phyloP scores from a whole-genome alignment of 1,140 invertebrate species.

The Drosophila seguyi region DNA sequence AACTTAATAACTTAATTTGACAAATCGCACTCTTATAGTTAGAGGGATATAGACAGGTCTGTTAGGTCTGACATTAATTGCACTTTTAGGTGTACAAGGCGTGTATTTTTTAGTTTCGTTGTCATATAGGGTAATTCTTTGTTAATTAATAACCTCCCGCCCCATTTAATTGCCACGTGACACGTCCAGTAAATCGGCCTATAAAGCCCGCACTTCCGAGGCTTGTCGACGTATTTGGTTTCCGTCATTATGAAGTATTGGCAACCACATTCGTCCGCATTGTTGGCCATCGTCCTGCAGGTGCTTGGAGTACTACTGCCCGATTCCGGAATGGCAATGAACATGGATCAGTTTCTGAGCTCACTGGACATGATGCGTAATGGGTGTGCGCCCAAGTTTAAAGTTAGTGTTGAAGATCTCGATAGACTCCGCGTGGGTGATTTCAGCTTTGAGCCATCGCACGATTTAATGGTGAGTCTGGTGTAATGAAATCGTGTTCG shows the following conservation, averaged over 20 bases:
- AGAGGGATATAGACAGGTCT: slow-evolving; percentile 24
- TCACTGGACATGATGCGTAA: slow-evolving; percentile 80
- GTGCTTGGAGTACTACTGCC: slow-evolving; percentile 4
- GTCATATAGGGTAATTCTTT: not conserved
- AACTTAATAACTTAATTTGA: slow-evolving; percentile 59
- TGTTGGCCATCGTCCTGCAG: slow-evolving; percentile 32
- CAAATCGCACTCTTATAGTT: slow-evolving; percentile 39
- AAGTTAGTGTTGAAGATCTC: slow-evolving; percentile 56
- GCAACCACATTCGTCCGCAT: not conserved
- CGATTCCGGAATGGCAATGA: slow-evolving; percentile 42
- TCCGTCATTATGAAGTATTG: slow-evolving; percentile 24
- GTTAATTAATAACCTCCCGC: slow-evolving; percentile 22
- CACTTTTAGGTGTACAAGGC: slow-evolving; percentile 19
- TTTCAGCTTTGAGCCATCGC: slow-evolving; percentile 53
- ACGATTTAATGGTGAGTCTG: slow-evolving; percentile 59
- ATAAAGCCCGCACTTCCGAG: slow-evolving; percentile 31
- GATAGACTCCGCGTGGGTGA: slow-evolving; percentile 65
- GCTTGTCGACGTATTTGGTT: slow-evolving; percentile 7
- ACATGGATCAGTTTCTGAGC: slow-evolving; percentile 75
- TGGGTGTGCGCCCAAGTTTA: slow-evolving; percentile 72
- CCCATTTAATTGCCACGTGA: slow-evolving; percentile 41
- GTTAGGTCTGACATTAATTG: slow-evolving; percentile 24
- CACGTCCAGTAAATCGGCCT: not conserved
- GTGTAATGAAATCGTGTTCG: too few species aligned
- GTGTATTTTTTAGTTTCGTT: not conserved